These are phyloP conservation scores for Aphrocallistes beatrix DNA, from an alignment of 37 sponge, comb jelly and placozoan genomes.

Conservation along the genomic window DNA sequence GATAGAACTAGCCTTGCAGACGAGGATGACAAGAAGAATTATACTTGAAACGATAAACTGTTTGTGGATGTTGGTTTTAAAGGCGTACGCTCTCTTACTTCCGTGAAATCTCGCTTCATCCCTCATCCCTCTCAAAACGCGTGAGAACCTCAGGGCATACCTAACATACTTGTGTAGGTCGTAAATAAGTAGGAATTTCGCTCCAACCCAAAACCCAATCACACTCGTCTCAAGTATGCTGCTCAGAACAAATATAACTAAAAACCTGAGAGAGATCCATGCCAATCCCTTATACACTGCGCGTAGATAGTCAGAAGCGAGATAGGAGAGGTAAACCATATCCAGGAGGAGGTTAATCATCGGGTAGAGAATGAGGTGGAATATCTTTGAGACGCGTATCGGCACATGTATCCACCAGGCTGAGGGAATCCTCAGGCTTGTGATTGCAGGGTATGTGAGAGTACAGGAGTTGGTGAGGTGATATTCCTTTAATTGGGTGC, in stretches of 20 bases:
- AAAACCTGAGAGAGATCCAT: not conserved
- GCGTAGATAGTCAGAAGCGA: not conserved
- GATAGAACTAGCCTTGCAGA: not conserved
- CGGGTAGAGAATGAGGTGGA: not conserved
- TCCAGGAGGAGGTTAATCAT: not conserved
- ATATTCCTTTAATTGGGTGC: not conserved
- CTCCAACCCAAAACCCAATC: not conserved
- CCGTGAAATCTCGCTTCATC: not conserved
- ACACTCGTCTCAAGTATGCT: not conserved
- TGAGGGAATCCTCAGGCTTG: not conserved
- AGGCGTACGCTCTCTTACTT: not conserved
- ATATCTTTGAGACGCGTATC: not conserved
- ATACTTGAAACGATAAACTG: not conserved
- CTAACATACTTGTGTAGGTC: not conserved
- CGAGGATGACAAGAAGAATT: not conserved
- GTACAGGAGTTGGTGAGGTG: not conserved
- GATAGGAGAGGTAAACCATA: not conserved
- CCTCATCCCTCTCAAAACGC: not conserved
- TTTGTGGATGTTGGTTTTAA: not conserved
- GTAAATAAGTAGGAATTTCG: not conserved
- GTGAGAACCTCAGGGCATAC: not conserved
- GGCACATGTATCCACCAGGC: constrained; percentile 7
- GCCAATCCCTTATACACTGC: not conserved
- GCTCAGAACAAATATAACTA: not conserved
- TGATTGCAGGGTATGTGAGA: not conserved